These are phyloP conservation scores for Anas capensis DNA, from an alignment of 2,797 vertebrate genomes.

Conservation along the genomic window DNA sequence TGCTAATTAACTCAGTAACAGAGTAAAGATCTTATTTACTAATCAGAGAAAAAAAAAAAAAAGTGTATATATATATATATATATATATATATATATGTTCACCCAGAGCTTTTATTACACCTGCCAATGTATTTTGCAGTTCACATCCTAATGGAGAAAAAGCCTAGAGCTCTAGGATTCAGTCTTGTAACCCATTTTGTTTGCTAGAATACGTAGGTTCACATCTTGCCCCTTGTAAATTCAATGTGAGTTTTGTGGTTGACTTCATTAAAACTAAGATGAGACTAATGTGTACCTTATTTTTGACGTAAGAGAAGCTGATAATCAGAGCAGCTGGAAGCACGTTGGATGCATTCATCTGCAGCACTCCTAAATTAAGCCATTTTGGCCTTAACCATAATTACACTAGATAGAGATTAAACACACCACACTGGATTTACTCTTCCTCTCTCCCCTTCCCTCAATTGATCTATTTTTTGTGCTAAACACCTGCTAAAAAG, in stretches of 20 bases:
- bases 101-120: not conserved
- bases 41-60: not conserved
- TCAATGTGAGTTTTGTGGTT: not conserved
- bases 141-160: not conserved
- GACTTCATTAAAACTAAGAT: not conserved
- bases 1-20: not conserved
- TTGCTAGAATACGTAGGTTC: not conserved
- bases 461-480: slow-evolving; percentile 27
- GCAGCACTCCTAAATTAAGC: not conserved
- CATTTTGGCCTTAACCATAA: not conserved
- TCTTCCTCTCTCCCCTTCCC: slow-evolving; percentile 32
- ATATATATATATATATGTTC: not conserved
- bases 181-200: not conserved
- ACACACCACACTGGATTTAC: not conserved
- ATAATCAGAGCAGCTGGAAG: not conserved
- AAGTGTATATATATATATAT: not conserved
- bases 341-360: not conserved
- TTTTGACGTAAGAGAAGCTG: not conserved
- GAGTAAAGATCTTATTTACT: not conserved
- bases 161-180: not conserved
- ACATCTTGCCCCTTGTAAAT: not conserved
- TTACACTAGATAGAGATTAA: not conserved
- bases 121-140: not conserved
- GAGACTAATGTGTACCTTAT: not conserved
- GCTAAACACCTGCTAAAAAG: slow-evolving; percentile 54